Conservation (phyloP, 2,888 invertebrate genomes). For the Girardia tigrina region DNA sequence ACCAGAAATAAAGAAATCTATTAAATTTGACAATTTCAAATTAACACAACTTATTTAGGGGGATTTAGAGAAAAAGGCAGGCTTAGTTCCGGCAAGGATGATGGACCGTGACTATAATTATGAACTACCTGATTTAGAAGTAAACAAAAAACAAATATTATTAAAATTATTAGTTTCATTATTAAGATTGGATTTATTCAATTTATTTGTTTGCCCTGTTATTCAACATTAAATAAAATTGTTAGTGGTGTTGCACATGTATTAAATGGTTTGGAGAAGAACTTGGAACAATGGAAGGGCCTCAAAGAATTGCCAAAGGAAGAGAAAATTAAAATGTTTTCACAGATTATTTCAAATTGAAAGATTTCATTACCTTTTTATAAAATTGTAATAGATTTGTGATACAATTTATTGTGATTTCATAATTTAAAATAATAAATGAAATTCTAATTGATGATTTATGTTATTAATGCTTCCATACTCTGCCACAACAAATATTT, state of each 20-base stretch:
- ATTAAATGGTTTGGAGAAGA: background rate
- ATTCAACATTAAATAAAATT: conserved; percentile 55
- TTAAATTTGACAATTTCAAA: too few relatives aligned
- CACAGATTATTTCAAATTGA: background rate
- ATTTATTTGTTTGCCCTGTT: conserved; percentile 69
- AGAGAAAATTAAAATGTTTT: background rate
- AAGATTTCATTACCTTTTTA: background rate
- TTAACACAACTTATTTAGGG: too few relatives aligned
- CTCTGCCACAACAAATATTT: too few relatives aligned
- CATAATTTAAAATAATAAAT: background rate
- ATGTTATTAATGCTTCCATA: background rate
- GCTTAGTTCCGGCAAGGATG: conserved; percentile 60
- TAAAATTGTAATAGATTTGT: background rate
- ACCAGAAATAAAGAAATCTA: too few relatives aligned
- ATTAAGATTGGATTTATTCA: conserved; percentile 63
- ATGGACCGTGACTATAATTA: conserved; percentile 62
- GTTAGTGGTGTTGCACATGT: background rate
- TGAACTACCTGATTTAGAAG: conserved; percentile 21
- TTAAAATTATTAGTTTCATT: too few relatives aligned
- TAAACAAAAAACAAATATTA: too few relatives aligned
- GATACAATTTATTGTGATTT: background rate
- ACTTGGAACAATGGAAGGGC: background rate
- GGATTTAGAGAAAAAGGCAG: conserved; percentile 67
- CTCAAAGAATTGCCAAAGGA: background rate
- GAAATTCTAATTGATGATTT: background rate